Evolutionary conservation across 1,140 invertebrate species (phyloP).

Genomic region (Achroia grisella): DNA sequence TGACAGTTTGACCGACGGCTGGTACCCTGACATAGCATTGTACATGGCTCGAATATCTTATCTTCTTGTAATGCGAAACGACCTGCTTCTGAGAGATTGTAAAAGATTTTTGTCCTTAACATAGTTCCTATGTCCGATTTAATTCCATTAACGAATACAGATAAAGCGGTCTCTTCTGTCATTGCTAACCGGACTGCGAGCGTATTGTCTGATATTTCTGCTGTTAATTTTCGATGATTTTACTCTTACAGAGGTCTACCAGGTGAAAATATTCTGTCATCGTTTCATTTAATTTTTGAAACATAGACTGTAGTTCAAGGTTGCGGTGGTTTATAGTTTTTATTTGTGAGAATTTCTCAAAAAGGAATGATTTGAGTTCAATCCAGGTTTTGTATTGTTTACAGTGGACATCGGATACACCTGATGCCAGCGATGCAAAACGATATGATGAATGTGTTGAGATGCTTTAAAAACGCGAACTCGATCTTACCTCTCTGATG

Average conservation of each 20-base stretch:
- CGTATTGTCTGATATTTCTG: neutral
- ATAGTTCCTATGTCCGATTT: neutral
- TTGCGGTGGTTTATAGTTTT: neutral
- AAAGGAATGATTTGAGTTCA: slow-evolving; percentile 1
- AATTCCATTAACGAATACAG: neutral
- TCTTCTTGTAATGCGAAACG: slow-evolving; percentile 7
- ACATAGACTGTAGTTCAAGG: neutral
- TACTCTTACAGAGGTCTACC: neutral
- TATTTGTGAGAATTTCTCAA: neutral
- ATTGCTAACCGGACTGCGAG: neutral
- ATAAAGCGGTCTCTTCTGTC: neutral
- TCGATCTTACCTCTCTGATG: slow-evolving; percentile 10
- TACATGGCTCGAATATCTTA: slow-evolving; percentile 8
- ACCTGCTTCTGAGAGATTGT: slow-evolving; percentile 1
- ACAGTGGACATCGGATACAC: slow-evolving; percentile 5
- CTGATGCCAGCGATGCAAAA: slow-evolving; percentile 23
- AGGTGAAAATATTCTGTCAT: neutral
- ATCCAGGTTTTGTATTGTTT: neutral
- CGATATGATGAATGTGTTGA: slow-evolving; percentile 22
- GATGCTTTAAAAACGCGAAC: slow-evolving; percentile 18
- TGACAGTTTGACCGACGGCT: neutral
- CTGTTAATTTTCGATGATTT: neutral
- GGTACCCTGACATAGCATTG: slow-evolving; percentile 3
- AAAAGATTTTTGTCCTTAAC: slow-evolving; percentile 6
- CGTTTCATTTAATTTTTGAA: neutral